Percentiles rank a stretch among this genome's conserved stretches.
Conservation (phyloP, 1,140 invertebrate genomes). For the Scylla paramamosain region DNA sequence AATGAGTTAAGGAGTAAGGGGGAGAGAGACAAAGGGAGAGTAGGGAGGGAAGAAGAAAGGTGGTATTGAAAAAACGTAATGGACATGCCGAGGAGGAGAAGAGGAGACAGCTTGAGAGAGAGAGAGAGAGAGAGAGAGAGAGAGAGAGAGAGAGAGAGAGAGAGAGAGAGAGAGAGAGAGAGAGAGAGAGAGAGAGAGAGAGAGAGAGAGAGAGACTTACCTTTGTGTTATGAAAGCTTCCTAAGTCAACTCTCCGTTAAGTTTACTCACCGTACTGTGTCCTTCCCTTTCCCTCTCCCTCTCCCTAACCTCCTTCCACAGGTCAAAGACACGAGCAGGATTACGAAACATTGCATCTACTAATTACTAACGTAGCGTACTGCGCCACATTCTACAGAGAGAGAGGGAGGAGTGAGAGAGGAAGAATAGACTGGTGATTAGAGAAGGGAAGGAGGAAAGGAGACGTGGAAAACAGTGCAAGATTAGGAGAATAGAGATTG, state of each 20-base stretch:
- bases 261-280: background rate
- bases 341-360: background rate
- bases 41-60: background rate
- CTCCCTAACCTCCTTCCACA: background rate
- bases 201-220: conserved; percentile 21
- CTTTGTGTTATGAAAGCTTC: background rate
- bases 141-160: background rate
- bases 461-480: too few relatives aligned
- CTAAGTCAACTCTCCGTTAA: background rate
- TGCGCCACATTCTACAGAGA: background rate
- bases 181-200: conserved; percentile 34
- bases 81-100: background rate
- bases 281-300: background rate
- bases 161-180: background rate
- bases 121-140: too few relatives aligned
- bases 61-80: conserved; percentile 15
- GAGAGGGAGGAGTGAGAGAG: conserved; percentile 1
- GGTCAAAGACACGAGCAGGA: background rate
- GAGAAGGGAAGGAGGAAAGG: background rate
- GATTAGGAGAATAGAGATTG: background rate
- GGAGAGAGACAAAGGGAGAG: conserved; percentile 1
- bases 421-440: background rate
- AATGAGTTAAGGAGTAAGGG: background rate
- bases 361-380: background rate
- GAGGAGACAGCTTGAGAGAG: background rate